Evolutionary conservation across 92 coral and sea anemone species (phyloP).

Genomic region (Phenganax stokvisi): DNA sequence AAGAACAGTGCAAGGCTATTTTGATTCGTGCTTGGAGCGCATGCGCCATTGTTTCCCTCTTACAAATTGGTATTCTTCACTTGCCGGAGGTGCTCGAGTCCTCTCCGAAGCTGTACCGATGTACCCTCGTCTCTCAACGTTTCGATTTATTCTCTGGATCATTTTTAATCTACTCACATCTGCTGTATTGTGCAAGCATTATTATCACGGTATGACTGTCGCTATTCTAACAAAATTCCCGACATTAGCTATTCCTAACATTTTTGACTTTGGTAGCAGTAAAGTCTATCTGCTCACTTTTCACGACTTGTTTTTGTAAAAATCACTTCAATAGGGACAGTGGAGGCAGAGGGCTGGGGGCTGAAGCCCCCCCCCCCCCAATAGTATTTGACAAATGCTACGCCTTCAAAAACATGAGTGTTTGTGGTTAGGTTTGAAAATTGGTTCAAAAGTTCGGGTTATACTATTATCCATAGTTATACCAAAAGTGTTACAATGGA

Average conservation of each 20-base stretch:
- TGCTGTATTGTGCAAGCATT: conserved; percentile 70
- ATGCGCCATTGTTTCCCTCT: conserved; percentile 53
- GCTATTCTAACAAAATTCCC: neutral
- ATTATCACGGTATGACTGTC: conserved; percentile 34
- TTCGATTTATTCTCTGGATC: conserved; percentile 61
- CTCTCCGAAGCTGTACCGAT: conserved; percentile 79
- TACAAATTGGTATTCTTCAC: conserved; percentile 28
- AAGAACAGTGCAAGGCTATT: conserved; percentile 58
- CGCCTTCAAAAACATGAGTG: no score
- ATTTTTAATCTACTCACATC: conserved; percentile 68
- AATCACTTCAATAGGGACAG: no score
- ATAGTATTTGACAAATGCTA: no score
- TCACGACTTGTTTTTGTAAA: no score
- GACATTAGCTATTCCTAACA: neutral
- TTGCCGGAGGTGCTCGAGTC: conserved; percentile 55
- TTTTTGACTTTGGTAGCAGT: neutral
- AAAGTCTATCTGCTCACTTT: no score
- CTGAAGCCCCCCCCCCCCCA: no score
- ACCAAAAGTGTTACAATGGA: no score
- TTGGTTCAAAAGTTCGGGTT: no score
- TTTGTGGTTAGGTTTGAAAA: no score
- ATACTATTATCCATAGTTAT: no score
- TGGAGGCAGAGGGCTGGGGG: no score
- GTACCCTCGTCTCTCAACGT: conserved; percentile 63
- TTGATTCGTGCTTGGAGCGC: conserved; percentile 59